Conservation (phyloP, 2,888 invertebrate genomes). For the Odiellus spinosus region DNA sequence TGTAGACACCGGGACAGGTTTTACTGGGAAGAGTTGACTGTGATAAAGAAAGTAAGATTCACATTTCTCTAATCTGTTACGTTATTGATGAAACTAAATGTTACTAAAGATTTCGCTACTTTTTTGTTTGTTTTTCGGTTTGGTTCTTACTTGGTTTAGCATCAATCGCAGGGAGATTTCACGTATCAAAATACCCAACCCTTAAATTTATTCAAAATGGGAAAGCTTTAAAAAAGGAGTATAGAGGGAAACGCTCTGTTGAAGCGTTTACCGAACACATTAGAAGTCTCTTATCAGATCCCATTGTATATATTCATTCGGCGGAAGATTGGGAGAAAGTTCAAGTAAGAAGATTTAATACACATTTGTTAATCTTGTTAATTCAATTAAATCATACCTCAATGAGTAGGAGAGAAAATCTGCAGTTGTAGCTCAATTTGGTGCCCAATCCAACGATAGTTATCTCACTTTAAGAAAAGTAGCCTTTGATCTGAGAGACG, state of each 20-base stretch:
- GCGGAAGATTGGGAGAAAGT: constrained; percentile 54
- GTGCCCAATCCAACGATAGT: constrained; percentile 44
- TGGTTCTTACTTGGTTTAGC: constrained; percentile 31
- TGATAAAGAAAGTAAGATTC: constrained; percentile 62
- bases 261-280: constrained; percentile 82
- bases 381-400: constrained; percentile 1
- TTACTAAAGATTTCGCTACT: not conserved
- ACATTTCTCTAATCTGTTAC: too few relatives aligned
- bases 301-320: constrained; percentile 57
- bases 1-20: constrained; percentile 48
- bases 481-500: constrained; percentile 77
- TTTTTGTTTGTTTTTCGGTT: not conserved
- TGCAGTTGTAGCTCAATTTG: constrained; percentile 64
- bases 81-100: not conserved
- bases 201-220: constrained; percentile 85
- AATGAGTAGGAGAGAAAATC: constrained; percentile 40
- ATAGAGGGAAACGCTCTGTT: constrained; percentile 69
- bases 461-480: constrained; percentile 63
- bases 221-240: constrained; percentile 73
- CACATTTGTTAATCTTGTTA: too few relatives aligned
- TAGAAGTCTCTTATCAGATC: constrained; percentile 70
- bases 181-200: constrained; percentile 96
- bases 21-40: constrained; percentile 95
- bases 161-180: constrained; percentile 69
- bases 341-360: constrained; percentile 36